Evolutionary conservation across 2,888 invertebrate genomes (phyloP).

Genomic region (Drosophila monieri): DNA sequence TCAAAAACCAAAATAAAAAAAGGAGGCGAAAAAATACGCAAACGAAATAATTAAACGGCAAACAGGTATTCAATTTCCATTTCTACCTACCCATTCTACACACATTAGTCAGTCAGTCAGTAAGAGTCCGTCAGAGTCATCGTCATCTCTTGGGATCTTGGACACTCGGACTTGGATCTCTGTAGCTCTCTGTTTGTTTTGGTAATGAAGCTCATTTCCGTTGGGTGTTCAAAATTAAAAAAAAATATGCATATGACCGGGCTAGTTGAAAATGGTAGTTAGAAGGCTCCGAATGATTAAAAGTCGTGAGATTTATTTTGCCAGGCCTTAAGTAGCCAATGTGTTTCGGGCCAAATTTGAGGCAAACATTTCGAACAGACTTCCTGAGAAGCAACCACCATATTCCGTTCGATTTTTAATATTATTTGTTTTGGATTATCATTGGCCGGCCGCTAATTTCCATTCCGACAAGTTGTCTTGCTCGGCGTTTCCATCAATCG

Average conservation of each 20-base stretch:
- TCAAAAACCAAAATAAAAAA: constrained; percentile 62
- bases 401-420: background rate
- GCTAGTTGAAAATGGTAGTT: constrained; percentile 25
- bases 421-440: constrained; percentile 8
- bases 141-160: constrained; percentile 37
- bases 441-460: constrained; percentile 19
- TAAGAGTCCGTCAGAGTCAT: constrained; percentile 44
- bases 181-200: constrained; percentile 79
- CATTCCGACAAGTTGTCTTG: constrained; percentile 24
- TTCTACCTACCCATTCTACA: constrained; percentile 60
- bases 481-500: constrained; percentile 62
- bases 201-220: constrained; percentile 83
- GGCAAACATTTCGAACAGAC: background rate
- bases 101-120: constrained; percentile 63
- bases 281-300: constrained; percentile 3
- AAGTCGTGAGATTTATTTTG: constrained; percentile 6
- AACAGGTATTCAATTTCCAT: constrained; percentile 72
- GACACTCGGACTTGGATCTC: constrained; percentile 14
- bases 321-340: background rate
- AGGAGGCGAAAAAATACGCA: constrained; percentile 62
- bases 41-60: constrained; percentile 80
- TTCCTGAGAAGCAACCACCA: background rate
- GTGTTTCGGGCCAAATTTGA: background rate
- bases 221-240: constrained; percentile 50
- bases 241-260: constrained; percentile 52